A percentile compares a stretch with the other conserved stretches of the same genome.
Conservation (phyloP, 2,113 vertebrate species). For the Bostrychus sinensis region DNA sequence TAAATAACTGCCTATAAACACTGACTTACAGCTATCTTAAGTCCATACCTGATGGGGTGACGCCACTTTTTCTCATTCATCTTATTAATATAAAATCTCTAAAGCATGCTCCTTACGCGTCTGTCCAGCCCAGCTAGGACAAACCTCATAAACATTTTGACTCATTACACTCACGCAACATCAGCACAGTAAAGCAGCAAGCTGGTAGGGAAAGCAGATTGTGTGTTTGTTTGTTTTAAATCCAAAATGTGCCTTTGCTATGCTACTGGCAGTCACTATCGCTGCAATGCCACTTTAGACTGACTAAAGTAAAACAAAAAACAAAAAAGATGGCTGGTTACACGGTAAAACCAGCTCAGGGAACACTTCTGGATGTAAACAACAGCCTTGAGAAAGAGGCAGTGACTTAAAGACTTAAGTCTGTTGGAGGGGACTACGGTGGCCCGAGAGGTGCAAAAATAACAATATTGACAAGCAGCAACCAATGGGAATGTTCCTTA, state of each 20-base stretch:
- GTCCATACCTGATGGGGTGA: conserved; percentile 77
- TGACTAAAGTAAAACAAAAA: conserved; percentile 9
- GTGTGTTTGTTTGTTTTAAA: too few relatives aligned
- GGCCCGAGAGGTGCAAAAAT: not conserved
- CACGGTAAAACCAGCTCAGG: too few relatives aligned
- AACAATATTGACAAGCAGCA: too few relatives aligned
- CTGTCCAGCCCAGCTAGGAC: conserved; percentile 82
- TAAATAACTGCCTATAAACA: conserved; percentile 70
- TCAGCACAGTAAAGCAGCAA: conserved; percentile 68
- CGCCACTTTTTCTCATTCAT: conserved; percentile 48
- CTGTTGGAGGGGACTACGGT: conserved; percentile 19
- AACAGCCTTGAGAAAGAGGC: conserved; percentile 21
- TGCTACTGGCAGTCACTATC: conserved; percentile 25
- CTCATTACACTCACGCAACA: conserved; percentile 22
- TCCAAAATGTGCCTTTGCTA: conserved; percentile 59
- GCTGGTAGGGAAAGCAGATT: conserved; percentile 48
- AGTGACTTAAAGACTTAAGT: conserved; percentile 16
- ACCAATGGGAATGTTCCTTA: too few relatives aligned
- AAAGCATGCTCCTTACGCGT: conserved; percentile 29
- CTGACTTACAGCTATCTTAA: conserved; percentile 49
- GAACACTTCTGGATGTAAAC: conserved; percentile 59
- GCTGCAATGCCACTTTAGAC: conserved; percentile 32
- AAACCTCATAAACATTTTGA: conserved; percentile 59
- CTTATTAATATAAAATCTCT: conserved; percentile 58
- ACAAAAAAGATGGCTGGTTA: not conserved